These are phyloP conservation scores for Notothenia coriiceps DNA, from an alignment of 2,113 vertebrate genomes.

Conservation along the genomic window DNA sequence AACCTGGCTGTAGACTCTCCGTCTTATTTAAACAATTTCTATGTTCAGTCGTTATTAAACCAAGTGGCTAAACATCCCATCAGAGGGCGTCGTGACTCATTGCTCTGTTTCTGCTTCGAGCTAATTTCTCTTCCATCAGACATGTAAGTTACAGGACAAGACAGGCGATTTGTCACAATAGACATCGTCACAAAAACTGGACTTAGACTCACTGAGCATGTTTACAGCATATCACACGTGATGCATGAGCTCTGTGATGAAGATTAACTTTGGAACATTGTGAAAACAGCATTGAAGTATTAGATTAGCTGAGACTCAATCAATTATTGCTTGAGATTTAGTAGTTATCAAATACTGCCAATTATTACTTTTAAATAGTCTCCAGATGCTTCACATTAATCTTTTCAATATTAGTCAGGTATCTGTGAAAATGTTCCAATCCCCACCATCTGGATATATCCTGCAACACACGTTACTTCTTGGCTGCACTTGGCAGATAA, in stretches of 20 bases:
- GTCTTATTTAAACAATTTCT: background rate
- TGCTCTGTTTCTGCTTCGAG: conserved; percentile 3
- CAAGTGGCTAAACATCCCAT: background rate
- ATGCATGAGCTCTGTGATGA: background rate
- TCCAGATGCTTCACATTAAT: conserved; percentile 23
- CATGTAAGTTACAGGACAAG: background rate
- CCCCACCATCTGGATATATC: conserved; percentile 31
- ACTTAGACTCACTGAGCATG: background rate
- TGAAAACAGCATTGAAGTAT: background rate
- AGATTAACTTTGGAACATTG: conserved; percentile 1
- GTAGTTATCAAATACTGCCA: background rate
- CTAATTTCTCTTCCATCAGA: background rate
- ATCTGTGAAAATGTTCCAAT: conserved; percentile 23
- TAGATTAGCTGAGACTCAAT: background rate
- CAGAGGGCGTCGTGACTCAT: background rate
- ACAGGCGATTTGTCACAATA: background rate
- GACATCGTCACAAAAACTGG: background rate
- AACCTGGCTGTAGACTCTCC: background rate
- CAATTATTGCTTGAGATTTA: conserved; percentile 4
- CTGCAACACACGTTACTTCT: conserved; percentile 4
- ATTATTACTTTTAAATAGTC: conserved; percentile 17
- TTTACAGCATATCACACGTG: background rate
- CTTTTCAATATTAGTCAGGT: conserved; percentile 32
- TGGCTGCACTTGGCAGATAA: conserved; percentile 5
- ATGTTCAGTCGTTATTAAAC: background rate